A percentile compares a stretch with the other conserved stretches of the same genome.
These are phyloP conservation scores for Rosalia funebris DNA, from an alignment of 2,888 invertebrate genomes.

Conservation along the genomic window DNA sequence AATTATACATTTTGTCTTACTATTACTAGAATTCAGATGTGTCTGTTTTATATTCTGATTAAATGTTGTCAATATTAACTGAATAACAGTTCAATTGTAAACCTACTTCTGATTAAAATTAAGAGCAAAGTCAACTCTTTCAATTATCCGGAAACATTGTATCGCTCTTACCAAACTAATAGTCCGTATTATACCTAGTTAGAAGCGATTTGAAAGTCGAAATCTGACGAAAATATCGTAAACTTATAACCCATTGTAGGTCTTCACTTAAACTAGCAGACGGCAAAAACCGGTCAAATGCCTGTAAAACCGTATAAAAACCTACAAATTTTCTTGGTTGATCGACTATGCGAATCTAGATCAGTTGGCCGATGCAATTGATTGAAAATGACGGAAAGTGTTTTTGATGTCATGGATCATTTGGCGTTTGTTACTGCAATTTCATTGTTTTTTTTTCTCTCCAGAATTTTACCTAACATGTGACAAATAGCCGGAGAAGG, in stretches of 20 bases:
- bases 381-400: constrained; percentile 38
- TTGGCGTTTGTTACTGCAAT: constrained; percentile 29
- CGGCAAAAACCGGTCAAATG: not conserved
- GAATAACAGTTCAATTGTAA: too few species aligned
- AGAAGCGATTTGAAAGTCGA: constrained; percentile 16
- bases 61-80: too few species aligned
- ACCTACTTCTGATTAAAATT: too few species aligned
- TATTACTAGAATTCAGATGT: too few species aligned
- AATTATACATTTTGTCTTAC: too few species aligned
- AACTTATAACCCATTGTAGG: constrained; percentile 19
- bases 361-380: constrained; percentile 37
- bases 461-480: constrained; percentile 24
- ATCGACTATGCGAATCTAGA: constrained; percentile 39
- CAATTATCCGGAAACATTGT: not conserved
- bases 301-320: constrained; percentile 11
- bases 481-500: constrained; percentile 16
- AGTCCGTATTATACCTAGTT: constrained; percentile 8
- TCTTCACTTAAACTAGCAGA: constrained; percentile 11
- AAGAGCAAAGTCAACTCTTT: too few species aligned
- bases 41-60: too few species aligned
- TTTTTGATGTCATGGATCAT: constrained; percentile 36
- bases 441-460: constrained; percentile 29
- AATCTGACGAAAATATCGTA: not conserved
- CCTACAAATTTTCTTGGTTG: constrained; percentile 32
- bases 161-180: constrained; percentile 3